Evolutionary conservation across 2,113 vertebrate genomes (phyloP), one percentile per base, ranked within the genome.

Genomic region (Upupa epops): DNA sequence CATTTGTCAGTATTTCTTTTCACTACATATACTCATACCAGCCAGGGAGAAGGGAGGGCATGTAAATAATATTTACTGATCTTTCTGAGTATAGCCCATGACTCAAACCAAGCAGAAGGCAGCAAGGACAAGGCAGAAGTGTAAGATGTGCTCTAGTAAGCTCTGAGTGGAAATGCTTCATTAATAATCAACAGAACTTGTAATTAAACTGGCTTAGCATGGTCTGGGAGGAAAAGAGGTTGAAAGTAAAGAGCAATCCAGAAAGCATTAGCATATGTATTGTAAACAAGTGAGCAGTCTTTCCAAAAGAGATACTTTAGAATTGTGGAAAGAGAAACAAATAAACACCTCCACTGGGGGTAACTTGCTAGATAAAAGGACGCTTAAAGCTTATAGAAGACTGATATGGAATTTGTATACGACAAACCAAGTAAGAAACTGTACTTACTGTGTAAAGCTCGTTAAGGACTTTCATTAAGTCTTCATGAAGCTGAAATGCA

Each of bases 401-500:
- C 29, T 2, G 3, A 84, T 78, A 69, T 5, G 17, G 66, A 82
- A 90, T 86, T 86, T 86, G 37, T 94, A 14, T 54, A 89, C 78
- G 69, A 75, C 82, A 94, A 96, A 26, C 49, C 79, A 94, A 90
- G 66, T 83, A 94, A 94, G 54, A 84, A 36, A 92, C 77, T 54
- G 63, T 90, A 97, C 99, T 99, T 98, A 99, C 99, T 90, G 99
- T 99, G 97, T 99, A 99, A 36, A 99, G 98, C 97, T 99, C 99
- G 24, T 99, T 99, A 83, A 99, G 98, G 94, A 99, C 99, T 98
- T 99, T 99, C 99, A 99, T 99, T 96, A 99, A 98, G 97, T 99
- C 99, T 96, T 99, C 99, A 94, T 99, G 99, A 89, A 99, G 98
- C 91, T 99, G 99, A 97, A 99, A 99, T 17, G 99, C 98, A 93